These are phyloP conservation scores for Corythaeola cristata DNA, from an alignment of 2,113 vertebrate species.

Conservation along the genomic window DNA sequence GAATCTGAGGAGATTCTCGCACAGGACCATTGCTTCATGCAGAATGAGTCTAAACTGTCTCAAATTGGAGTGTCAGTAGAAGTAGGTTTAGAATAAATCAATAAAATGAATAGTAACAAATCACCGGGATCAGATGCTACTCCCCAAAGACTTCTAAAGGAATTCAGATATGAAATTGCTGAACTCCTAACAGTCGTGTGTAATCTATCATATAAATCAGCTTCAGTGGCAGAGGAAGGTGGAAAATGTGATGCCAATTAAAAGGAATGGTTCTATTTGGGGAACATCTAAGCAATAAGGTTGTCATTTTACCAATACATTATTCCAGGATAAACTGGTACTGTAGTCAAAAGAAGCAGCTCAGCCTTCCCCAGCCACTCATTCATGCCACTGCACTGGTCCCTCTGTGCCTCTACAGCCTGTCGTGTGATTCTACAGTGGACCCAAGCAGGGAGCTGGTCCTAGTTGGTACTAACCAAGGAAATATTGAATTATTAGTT, in stretches of 20 bases:
- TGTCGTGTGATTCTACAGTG: neutral
- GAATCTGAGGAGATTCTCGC: neutral
- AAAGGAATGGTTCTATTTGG: slow-evolving; percentile 31
- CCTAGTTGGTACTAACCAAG: neutral
- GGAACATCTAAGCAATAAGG: neutral
- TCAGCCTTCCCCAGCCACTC: neutral
- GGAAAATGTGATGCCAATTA: slow-evolving; percentile 48
- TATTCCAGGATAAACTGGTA: neutral
- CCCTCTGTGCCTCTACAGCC: neutral
- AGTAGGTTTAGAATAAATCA: slow-evolving; percentile 49
- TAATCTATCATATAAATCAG: slow-evolving; percentile 36
- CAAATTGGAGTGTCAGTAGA: neutral
- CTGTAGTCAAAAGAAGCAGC: neutral
- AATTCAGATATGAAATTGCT: slow-evolving; percentile 40
- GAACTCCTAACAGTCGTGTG: neutral
- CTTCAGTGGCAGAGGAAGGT: slow-evolving; percentile 12
- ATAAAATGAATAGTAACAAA: slow-evolving; percentile 50
- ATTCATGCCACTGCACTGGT: neutral
- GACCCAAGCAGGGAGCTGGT: neutral
- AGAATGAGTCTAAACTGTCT: neutral
- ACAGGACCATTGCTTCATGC: neutral
- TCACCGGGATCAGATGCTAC: slow-evolving; percentile 32
- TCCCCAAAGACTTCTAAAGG: slow-evolving; percentile 38
- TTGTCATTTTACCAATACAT: slow-evolving; percentile 16
- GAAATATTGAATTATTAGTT: neutral